Evolutionary conservation across 2,888 invertebrate species (phyloP).

Genomic region (Antheraea assamensis): DNA sequence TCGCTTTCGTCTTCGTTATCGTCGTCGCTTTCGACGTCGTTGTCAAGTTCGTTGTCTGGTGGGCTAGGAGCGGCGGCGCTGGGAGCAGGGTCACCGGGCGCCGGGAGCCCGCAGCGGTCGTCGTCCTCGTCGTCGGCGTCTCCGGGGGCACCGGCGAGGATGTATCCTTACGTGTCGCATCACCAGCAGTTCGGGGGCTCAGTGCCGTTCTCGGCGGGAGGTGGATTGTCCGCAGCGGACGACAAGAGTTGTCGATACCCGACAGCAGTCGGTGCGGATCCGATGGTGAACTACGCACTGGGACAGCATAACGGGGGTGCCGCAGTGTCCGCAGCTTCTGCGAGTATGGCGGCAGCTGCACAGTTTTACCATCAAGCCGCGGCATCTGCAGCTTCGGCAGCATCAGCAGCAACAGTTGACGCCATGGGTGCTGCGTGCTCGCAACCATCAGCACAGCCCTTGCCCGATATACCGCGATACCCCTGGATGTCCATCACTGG

Average conservation of each 20-base stretch:
- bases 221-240: slow-evolving; percentile 83
- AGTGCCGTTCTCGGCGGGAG: slow-evolving; percentile 86
- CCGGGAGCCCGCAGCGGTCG: slow-evolving; percentile 84
- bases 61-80: slow-evolving; percentile 85
- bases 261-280: slow-evolving; percentile 84
- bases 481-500: slow-evolving; percentile 99
- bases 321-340: slow-evolving; percentile 85
- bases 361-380: slow-evolving; percentile 95
- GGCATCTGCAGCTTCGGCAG: slow-evolving; percentile 88
- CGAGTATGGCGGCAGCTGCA: slow-evolving; percentile 87
- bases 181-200: slow-evolving; percentile 88
- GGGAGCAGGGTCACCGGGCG: slow-evolving; percentile 81
- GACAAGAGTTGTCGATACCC: slow-evolving; percentile 93
- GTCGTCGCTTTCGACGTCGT: slow-evolving; percentile 81
- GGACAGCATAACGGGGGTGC: slow-evolving; percentile 89
- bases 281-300: slow-evolving; percentile 91
- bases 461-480: slow-evolving; percentile 96
- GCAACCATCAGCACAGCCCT: slow-evolving; percentile 91
- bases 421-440: slow-evolving; percentile 92
- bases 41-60: slow-evolving; percentile 83
- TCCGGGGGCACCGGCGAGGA: slow-evolving; percentile 89
- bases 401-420: slow-evolving; percentile 89
- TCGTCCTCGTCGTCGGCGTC: slow-evolving; percentile 85
- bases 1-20: slow-evolving; percentile 83
- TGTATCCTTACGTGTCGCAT: slow-evolving; percentile 96